Base-by-base conservation (phyloP, 2,888 invertebrate genomes). In the Macaria notata region DNA sequence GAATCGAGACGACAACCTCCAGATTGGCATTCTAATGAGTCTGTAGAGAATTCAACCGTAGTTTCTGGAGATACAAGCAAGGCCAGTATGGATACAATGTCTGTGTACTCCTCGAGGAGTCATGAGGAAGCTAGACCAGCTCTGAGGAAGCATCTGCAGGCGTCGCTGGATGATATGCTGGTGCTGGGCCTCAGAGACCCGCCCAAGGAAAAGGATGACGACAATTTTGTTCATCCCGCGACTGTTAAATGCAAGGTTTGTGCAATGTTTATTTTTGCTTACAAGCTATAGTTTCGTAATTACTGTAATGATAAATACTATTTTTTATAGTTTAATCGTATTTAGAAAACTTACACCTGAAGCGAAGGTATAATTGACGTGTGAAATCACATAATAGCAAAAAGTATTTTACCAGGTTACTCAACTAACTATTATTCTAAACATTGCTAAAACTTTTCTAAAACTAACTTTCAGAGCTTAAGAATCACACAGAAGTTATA, bases 131-230 rank as follows among this genome's bases (percentile, higher is more conserved):
- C 88, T 2, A 68, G 87, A 9, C 86, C 86, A 3, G 66, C 81
- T 3, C 64, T 83, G 6, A 63, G 81, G 42, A 75, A 73, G 54
- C 86, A 86, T 39, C 65, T 92, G 66, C 92, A 90, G 62, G 88
- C 92, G 4, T 94, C 94, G 0, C 79, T 94, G 68, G 94, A 94
- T 61, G 93, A 94, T 66, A 93, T 94, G 77, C 87, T 93, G 8
- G 86, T 93, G 66, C 73, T 93, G 44, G 86, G 92, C 0, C 44
- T 85, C 19, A 70, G 81, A 3, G 81, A 84, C 1, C 72, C 75
- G 3, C 69, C 74, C 0, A 68, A 65, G 0, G 69, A 67, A 19
- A 77, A 83, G 7, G 86, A 91, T 54, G 86, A 88, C 33, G 83
- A 83, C 66, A 82, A 87, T 43, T 93, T 92, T 65, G 74, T 92